Conservation (phyloP, 2,888 invertebrate genomes). For the Axea sp. region DNA sequence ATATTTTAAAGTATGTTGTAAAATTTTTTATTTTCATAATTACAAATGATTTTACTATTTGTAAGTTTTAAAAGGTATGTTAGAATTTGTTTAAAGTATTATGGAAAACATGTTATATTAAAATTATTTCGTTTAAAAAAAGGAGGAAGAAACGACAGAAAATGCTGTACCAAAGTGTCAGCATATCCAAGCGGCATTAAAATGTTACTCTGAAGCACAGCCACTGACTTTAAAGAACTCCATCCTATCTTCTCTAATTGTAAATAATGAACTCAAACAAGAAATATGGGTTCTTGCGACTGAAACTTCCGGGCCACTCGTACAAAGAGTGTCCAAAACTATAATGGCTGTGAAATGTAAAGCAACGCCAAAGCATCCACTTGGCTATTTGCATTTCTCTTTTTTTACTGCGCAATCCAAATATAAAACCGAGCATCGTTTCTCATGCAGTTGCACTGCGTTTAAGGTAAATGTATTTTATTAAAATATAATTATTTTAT, state of each 20-base stretch:
- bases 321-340: slow-evolving; percentile 85
- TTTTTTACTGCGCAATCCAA: slow-evolving; percentile 81
- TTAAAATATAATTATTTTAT: no score
- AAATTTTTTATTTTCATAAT: no score
- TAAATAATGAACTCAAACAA: slow-evolving; percentile 82
- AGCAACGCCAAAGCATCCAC: slow-evolving; percentile 83
- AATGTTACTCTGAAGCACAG: slow-evolving; percentile 83
- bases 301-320: slow-evolving; percentile 83
- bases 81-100: no score
- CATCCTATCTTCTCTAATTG: slow-evolving; percentile 82
- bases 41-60: no score
- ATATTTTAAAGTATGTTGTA: no score
- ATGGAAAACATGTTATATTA: no score
- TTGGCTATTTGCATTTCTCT: slow-evolving; percentile 86
- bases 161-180: slow-evolving; percentile 79
- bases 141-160: slow-evolving; percentile 73
- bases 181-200: slow-evolving; percentile 84
- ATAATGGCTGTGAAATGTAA: slow-evolving; percentile 87
- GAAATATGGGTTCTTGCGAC: slow-evolving; percentile 83
- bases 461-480: slow-evolving; percentile 81
- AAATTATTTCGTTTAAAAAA: no score
- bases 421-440: slow-evolving; percentile 81
- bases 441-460: slow-evolving; percentile 82
- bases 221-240: slow-evolving; percentile 83
- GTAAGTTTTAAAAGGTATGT: no score